Evolutionary conservation across 2,888 invertebrate species (phyloP).

Genomic region (Meghimatium bilineatum): DNA sequence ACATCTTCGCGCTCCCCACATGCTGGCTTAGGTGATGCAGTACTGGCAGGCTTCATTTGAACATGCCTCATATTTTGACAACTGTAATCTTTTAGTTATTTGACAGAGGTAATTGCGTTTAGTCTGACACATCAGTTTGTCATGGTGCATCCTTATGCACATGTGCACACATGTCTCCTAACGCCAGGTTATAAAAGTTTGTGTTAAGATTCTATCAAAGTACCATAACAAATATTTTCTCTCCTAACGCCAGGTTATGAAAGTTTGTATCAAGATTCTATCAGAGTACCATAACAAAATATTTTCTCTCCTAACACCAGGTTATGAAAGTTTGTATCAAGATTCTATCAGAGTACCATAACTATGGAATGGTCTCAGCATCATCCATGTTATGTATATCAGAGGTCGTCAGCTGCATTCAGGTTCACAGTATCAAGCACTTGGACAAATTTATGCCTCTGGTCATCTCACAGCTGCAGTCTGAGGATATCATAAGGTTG

Average conservation of each 20-base stretch:
- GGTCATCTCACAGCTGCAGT: constrained; percentile 64
- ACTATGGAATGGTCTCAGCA: constrained; percentile 62
- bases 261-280: constrained; percentile 41
- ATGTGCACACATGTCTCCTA: too few species aligned
- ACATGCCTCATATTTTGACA: too few species aligned
- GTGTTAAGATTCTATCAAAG: background rate
- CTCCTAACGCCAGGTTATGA: constrained; percentile 32
- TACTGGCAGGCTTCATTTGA: too few species aligned
- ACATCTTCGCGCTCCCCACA: too few species aligned
- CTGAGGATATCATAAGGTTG: constrained; percentile 51
- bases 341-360: constrained; percentile 27
- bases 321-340: constrained; percentile 44
- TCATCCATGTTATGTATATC: constrained; percentile 79
- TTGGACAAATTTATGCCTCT: constrained; percentile 88
- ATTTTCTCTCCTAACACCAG: background rate
- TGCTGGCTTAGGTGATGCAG: too few species aligned
- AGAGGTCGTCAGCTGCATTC: constrained; percentile 86
- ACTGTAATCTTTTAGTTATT: too few species aligned
- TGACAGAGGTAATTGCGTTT: too few species aligned
- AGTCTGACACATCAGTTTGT: too few species aligned
- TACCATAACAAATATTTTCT: background rate
- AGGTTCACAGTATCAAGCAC: constrained; percentile 85
- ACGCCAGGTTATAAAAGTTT: too few species aligned
- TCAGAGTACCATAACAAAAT: constrained; percentile 45
- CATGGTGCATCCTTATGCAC: too few species aligned